These are phyloP conservation scores for Serilophus lunatus DNA, from an alignment of 2,113 vertebrate species.

Conservation along the genomic window DNA sequence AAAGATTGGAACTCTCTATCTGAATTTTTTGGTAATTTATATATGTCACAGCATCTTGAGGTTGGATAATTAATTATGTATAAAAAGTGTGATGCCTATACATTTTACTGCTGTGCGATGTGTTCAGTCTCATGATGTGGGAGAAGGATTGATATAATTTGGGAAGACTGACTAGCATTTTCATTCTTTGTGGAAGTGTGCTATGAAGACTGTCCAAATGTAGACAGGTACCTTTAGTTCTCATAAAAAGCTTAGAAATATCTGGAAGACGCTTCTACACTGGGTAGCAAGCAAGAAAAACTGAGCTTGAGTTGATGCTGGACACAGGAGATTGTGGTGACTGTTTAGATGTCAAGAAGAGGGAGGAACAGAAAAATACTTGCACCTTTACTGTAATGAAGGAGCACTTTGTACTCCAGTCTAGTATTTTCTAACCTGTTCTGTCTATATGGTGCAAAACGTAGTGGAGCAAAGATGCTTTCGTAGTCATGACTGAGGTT, in stretches of 20 bases:
- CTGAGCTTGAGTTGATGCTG: background rate
- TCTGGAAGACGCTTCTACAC: background rate
- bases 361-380: background rate
- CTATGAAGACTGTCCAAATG: background rate
- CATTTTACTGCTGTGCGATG: background rate
- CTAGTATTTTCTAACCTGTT: background rate
- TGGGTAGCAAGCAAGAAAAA: background rate
- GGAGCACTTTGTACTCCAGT: background rate
- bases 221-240: background rate
- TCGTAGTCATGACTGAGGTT: background rate
- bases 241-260: background rate
- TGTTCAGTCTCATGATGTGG: background rate
- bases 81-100: background rate
- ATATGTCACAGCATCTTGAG: background rate
- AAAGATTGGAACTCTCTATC: background rate
- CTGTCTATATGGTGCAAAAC: background rate
- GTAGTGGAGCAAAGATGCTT: background rate
- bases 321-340: background rate
- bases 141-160: background rate
- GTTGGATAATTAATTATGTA: background rate
- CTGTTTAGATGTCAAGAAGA: background rate
- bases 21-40: background rate
- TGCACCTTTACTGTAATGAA: background rate
- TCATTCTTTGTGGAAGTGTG: background rate
- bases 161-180: background rate